A percentile compares a stretch with the other conserved stretches of the same genome.
Conservation (phyloP, 2,113 vertebrate species). For the Crocuta crocuta region DNA sequence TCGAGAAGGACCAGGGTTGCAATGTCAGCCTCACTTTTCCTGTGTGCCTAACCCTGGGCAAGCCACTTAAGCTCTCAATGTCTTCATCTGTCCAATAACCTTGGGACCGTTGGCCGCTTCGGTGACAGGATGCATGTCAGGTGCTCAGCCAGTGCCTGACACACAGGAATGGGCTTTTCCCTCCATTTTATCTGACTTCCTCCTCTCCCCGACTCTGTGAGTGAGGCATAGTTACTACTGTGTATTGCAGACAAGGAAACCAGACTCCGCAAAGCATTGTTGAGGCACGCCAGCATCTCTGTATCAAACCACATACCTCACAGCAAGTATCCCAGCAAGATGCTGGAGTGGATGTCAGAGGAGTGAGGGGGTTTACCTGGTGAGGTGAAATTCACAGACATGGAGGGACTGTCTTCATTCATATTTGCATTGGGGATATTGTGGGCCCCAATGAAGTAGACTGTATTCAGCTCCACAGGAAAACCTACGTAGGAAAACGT, state of each 20-base stretch:
- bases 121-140: not conserved
- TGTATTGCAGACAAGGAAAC: not conserved
- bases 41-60: not conserved
- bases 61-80: not conserved
- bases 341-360: not conserved
- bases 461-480: slow-evolving; percentile 57
- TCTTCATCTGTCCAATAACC: not conserved
- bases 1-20: not conserved
- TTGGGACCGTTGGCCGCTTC: too few relatives aligned
- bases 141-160: not conserved
- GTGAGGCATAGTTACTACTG: not conserved
- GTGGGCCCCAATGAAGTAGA: slow-evolving; percentile 69
- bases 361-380: slow-evolving; percentile 72
- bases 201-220: not conserved
- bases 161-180: not conserved
- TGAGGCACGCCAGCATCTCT: not conserved
- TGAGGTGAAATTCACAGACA: not conserved
- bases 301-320: not conserved
- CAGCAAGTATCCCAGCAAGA: not conserved
- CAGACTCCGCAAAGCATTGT: not conserved
- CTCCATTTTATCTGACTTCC: not conserved
- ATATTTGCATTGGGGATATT: slow-evolving; percentile 82
- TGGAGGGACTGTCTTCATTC: slow-evolving; percentile 61
- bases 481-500: slow-evolving; percentile 83
- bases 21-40: not conserved